Conservation (phyloP, 2,797 vertebrate species). For the Crax fasciolata region DNA sequence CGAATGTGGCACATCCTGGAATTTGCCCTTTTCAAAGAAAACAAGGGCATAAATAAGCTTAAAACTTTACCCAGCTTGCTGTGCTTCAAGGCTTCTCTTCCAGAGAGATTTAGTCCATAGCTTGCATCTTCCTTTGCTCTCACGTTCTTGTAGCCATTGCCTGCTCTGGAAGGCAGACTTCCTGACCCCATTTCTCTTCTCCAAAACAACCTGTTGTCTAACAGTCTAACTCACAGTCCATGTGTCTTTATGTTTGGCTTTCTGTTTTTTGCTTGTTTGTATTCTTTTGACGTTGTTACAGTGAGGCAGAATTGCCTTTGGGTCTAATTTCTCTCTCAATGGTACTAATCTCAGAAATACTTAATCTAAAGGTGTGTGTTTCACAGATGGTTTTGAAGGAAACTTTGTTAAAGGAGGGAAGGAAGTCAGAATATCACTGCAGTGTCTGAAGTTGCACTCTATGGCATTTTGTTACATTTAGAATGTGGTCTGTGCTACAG, state of each 20-base stretch:
- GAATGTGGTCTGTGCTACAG: background rate
- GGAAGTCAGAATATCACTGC: background rate
- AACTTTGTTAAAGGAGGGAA: background rate
- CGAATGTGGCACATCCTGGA: background rate
- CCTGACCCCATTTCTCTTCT: background rate
- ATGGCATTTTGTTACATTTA: background rate
- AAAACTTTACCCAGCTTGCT: background rate
- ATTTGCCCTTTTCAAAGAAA: background rate
- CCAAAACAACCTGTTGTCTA: background rate
- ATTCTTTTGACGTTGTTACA: background rate
- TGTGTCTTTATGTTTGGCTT: background rate
- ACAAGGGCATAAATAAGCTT: background rate
- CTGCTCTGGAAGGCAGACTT: background rate
- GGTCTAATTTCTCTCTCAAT: background rate
- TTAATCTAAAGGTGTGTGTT: background rate
- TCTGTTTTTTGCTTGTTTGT: background rate
- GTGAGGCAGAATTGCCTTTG: background rate
- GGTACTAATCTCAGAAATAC: background rate
- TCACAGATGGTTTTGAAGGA: background rate
- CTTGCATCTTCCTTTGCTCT: background rate
- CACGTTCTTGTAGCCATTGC: background rate
- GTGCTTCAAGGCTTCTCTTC: background rate
- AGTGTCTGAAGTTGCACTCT: background rate
- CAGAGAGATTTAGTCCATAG: background rate
- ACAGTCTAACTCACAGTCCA: rapidly evolving